Evolutionary conservation across 2,113 vertebrate species (phyloP).

Genomic region (Sinosuthora webbiana): DNA sequence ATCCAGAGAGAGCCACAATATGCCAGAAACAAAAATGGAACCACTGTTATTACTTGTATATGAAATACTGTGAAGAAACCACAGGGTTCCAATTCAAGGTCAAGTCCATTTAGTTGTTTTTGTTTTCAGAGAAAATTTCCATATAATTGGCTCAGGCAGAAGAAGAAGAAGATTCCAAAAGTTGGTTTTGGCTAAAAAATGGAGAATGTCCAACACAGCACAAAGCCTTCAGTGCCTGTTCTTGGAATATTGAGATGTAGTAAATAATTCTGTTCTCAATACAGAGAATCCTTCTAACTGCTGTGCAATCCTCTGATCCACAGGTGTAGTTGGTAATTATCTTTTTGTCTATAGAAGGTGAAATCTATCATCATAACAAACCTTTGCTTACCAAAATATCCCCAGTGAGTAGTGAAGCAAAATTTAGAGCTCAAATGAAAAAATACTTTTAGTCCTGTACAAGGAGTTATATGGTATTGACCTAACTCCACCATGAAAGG

Average conservation of each 20-base stretch:
- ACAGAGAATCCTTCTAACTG: not conserved
- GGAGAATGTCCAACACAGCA: not conserved
- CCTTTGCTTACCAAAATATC: not conserved
- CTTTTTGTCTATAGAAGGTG: not conserved
- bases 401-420: not conserved
- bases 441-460: not conserved
- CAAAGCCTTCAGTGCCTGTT: not conserved
- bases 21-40: not conserved
- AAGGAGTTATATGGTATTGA: not conserved
- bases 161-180: not conserved
- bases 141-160: not conserved
- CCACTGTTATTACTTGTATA: not conserved
- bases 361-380: not conserved
- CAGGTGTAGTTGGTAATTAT: not conserved
- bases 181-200: not conserved
- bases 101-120: not conserved
- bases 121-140: not conserved
- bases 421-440: not conserved
- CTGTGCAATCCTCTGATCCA: not conserved
- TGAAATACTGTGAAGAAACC: not conserved
- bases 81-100: not conserved
- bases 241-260: not conserved
- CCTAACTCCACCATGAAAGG: not conserved
- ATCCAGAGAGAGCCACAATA: not conserved
- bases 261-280: not conserved